Percentiles rank a stretch among this genome's conserved stretches.
These are phyloP conservation scores for Drosophila infuscata DNA, from an alignment of 2,888 invertebrate species.

Conservation along the genomic window DNA sequence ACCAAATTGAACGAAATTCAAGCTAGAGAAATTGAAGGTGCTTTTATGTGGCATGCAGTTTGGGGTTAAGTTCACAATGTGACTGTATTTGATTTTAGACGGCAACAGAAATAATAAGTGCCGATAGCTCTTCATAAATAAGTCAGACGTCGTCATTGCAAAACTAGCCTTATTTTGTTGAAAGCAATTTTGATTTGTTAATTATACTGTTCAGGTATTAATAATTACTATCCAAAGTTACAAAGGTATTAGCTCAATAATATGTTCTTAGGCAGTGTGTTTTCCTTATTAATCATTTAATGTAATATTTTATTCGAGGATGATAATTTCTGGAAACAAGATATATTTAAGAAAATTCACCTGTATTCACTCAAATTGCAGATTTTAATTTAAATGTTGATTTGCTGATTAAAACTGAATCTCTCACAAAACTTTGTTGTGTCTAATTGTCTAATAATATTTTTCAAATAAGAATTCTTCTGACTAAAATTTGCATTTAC, in stretches of 20 bases:
- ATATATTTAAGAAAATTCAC: background rate
- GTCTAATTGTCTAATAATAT: background rate
- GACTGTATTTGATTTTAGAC: background rate
- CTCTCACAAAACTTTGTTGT: background rate
- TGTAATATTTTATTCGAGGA: background rate
- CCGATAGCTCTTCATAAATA: background rate
- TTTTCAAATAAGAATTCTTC: background rate
- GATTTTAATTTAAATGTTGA: background rate
- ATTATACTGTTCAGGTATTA: background rate
- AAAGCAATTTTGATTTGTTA: background rate
- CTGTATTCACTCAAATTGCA: background rate
- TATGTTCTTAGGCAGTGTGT: background rate
- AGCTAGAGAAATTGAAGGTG: background rate
- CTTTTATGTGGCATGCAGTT: background rate
- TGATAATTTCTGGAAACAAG: background rate
- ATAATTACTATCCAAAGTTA: background rate
- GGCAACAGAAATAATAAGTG: background rate
- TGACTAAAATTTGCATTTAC: background rate
- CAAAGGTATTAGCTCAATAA: background rate
- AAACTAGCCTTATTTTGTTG: too few species aligned
- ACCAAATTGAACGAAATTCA: conserved; percentile 7
- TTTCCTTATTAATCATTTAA: too few species aligned
- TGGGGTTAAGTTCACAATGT: background rate
- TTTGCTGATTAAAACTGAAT: background rate
- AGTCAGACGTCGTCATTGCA: background rate